Conservation (phyloP, 1,140 invertebrate species). For the Vanessa tameamea region DNA sequence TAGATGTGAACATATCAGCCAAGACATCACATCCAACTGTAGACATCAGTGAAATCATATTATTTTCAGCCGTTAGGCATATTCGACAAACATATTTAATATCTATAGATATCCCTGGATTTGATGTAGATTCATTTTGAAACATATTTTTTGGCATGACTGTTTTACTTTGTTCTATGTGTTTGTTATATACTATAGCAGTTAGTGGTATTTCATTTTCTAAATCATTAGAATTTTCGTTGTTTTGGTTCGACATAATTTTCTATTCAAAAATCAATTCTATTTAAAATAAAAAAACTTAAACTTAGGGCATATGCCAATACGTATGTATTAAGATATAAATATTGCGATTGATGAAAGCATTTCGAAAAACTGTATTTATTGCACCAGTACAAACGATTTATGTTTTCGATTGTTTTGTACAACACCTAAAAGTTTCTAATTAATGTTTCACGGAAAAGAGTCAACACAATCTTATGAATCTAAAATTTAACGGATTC, state of each 20-base stretch:
- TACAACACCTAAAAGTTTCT: too few species aligned
- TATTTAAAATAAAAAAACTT: too few species aligned
- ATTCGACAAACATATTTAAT: constrained; percentile 49
- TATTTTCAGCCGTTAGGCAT: constrained; percentile 45
- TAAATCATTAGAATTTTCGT: constrained; percentile 18
- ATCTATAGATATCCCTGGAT: neutral
- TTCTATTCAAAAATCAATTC: neutral
- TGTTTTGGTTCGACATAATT: constrained; percentile 9
- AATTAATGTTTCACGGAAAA: too few species aligned
- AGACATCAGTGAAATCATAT: constrained; percentile 45
- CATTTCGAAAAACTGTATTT: too few species aligned
- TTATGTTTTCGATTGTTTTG: too few species aligned
- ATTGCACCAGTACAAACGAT: too few species aligned
- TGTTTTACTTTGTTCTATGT: too few species aligned
- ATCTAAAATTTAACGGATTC: too few species aligned
- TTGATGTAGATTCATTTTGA: constrained; percentile 11
- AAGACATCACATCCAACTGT: constrained; percentile 36
- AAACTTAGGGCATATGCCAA: too few species aligned
- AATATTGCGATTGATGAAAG: too few species aligned
- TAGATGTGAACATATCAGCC: constrained; percentile 49
- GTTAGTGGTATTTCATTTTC: constrained; percentile 47
- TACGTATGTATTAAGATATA: too few species aligned
- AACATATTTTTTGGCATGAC: neutral
- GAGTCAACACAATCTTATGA: too few species aligned
- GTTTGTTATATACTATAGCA: constrained; percentile 24